phyloP scores from a whole-genome alignment of 2,113 vertebrate species.

The Colossoma macropomum region DNA sequence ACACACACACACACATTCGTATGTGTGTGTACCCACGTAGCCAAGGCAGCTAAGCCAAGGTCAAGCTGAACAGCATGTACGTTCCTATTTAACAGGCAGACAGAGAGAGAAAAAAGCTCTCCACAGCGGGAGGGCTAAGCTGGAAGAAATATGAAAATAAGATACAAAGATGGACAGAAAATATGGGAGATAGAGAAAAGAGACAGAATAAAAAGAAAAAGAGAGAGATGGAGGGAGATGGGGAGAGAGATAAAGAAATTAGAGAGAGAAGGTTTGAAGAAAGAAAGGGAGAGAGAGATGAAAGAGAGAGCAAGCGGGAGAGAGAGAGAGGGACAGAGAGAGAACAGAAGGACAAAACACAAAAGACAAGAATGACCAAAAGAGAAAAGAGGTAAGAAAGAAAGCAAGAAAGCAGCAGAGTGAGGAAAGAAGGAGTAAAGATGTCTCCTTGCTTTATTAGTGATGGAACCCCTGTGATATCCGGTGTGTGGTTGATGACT shows the following conservation, averaged over 20 bases:
- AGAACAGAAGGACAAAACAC: background rate
- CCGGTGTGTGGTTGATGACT: conserved; percentile 26
- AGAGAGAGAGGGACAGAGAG: background rate
- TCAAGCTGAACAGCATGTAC: conserved; percentile 31
- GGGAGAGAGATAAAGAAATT: background rate
- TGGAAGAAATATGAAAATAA: background rate
- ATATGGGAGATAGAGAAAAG: background rate
- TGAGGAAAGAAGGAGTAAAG: conserved; percentile 7
- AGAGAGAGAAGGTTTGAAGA: background rate
- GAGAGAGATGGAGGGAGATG: background rate
- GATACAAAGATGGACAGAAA: background rate
- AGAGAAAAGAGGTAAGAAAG: background rate
- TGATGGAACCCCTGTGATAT: background rate
- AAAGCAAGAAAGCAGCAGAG: background rate
- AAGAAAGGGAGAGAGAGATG: conserved; percentile 5
- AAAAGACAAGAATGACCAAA: background rate
- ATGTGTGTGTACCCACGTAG: conserved; percentile 17
- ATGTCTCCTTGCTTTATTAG: conserved; percentile 32
- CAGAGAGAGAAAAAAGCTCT: conserved; percentile 17
- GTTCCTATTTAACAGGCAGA: conserved; percentile 37
- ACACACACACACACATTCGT: conserved; percentile 15
- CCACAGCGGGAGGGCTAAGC: background rate
- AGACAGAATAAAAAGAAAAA: too few species aligned
- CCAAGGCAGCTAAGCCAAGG: conserved; percentile 11
- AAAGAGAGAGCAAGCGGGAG: background rate